phyloP scores from a whole-genome alignment of 92 coral and sea anemone species.

The Pocillopora meandrina region DNA sequence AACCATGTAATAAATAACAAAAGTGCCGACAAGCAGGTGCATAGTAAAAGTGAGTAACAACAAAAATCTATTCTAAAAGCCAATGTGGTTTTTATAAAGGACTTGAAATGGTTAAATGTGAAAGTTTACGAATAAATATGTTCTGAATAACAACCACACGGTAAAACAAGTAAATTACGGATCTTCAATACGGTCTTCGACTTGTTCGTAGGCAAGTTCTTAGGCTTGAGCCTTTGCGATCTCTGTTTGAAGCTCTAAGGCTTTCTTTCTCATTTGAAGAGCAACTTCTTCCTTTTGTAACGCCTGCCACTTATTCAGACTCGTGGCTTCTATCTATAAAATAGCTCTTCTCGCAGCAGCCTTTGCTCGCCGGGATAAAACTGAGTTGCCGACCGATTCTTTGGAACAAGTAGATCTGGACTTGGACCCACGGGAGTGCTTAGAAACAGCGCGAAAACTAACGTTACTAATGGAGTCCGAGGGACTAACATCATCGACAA shows the following conservation, averaged over 20 bases:
- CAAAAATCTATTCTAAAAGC: too few species aligned
- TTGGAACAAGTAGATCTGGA: slow-evolving; percentile 9
- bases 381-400: slow-evolving; percentile 12
- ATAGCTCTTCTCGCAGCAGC: slow-evolving; percentile 49
- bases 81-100: too few species aligned
- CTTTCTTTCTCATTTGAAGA: slow-evolving; percentile 37
- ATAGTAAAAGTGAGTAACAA: too few species aligned
- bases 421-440: slow-evolving; percentile 14
- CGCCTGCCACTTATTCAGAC: slow-evolving; percentile 28
- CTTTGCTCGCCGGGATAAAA: slow-evolving; percentile 35
- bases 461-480: slow-evolving; percentile 14
- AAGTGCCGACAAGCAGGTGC: too few species aligned
- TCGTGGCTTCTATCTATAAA: slow-evolving; percentile 38
- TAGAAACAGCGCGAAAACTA: not conserved
- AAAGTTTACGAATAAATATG: too few species aligned
- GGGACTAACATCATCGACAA: not conserved
- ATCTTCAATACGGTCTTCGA: not conserved
- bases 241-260: slow-evolving; percentile 49
- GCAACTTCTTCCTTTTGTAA: slow-evolving; percentile 48
- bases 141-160: too few species aligned
- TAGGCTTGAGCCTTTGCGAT: slow-evolving; percentile 35
- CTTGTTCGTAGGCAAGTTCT: slow-evolving; percentile 27
- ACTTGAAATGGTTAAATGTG: too few species aligned
- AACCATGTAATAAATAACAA: too few species aligned
- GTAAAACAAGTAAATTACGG: not conserved